Conservation (phyloP, 2,113 vertebrate species). For the Phainopepla nitens region DNA sequence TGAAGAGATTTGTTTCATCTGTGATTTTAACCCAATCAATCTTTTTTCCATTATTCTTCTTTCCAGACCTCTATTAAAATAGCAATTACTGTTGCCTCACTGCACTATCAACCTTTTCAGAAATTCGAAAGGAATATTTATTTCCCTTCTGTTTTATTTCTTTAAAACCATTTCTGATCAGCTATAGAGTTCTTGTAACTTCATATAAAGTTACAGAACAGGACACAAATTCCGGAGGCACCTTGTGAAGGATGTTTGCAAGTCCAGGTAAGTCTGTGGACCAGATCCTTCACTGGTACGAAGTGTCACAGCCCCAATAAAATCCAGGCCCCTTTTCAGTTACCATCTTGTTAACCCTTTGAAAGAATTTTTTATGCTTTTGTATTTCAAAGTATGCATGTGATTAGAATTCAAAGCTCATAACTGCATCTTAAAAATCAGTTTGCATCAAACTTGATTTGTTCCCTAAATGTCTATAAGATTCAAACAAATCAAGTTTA, state of each 20-base stretch:
- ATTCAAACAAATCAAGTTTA: constrained; percentile 13
- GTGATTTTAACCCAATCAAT: constrained; percentile 1
- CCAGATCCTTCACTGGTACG: not conserved
- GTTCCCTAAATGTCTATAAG: not conserved
- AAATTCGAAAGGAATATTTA: not conserved
- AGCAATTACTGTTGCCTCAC: not conserved
- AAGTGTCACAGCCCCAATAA: not conserved
- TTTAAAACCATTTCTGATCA: not conserved
- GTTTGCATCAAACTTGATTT: constrained; percentile 3
- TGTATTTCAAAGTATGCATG: not conserved
- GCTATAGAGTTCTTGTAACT: not conserved
- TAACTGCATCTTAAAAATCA: not conserved
- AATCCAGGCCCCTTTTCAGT: not conserved
- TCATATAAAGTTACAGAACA: not conserved
- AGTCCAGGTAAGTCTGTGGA: not conserved
- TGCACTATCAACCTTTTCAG: not conserved
- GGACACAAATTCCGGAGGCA: not conserved
- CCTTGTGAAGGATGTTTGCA: not conserved
- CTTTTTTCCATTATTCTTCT: constrained; percentile 21
- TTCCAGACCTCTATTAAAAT: constrained; percentile 22
- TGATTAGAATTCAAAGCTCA: not conserved
- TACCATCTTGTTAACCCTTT: not conserved
- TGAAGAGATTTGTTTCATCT: constrained; percentile 31
- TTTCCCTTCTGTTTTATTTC: not conserved
- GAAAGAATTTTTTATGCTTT: not conserved